Base-by-base conservation (phyloP, 2,113 vertebrate genomes). In the Balaeniceps rex region DNA sequence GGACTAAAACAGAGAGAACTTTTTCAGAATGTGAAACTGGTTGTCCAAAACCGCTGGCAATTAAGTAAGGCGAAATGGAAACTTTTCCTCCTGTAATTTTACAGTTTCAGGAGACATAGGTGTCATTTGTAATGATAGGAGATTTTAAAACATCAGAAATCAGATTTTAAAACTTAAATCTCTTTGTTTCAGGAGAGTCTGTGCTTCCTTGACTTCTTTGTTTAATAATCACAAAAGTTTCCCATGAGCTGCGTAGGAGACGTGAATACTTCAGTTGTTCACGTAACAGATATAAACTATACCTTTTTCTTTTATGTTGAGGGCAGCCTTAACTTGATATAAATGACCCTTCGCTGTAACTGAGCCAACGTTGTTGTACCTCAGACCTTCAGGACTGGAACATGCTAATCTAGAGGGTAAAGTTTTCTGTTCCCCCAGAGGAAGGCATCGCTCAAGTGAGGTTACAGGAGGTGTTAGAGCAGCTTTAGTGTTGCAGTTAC, bases 191-290 rank as follows among this genome's bases (percentile, higher is more conserved):
- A 51, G 33, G 11, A 40, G 14, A 46, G 12, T 72, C 25, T 66
- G 28, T 70, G 61, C 33, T 82, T 46, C 57, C 16, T 60, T 49
- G 29, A 40, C 29, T 78, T 13, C 23, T 55, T 54, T 31, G 8
- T 47, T 69, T 52, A 68, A 4, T n/a, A 14, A 60, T 86, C 36
- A 23, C 38, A 18, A 34, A 44, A 49, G 28, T 60, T 89, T 71
- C 40, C 52, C 2, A 0, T 38, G 57, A 55, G 26, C 51, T 58
- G 12, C 65, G 28, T 28, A 34, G 64, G 65, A 70, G 36, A 38
- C 2, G 2, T 7, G 44, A 72, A 55, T 29, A 5, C 21, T 71
- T 66, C 0, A 2, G 3, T 19, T 55, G 10, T 31, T 88, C n/a
- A 24, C 29, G 22, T 51, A 42, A 36, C 51, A 74, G 19, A 34